Conservation (phyloP, 2,113 vertebrate species). For the Emydura subglobosa region DNA sequence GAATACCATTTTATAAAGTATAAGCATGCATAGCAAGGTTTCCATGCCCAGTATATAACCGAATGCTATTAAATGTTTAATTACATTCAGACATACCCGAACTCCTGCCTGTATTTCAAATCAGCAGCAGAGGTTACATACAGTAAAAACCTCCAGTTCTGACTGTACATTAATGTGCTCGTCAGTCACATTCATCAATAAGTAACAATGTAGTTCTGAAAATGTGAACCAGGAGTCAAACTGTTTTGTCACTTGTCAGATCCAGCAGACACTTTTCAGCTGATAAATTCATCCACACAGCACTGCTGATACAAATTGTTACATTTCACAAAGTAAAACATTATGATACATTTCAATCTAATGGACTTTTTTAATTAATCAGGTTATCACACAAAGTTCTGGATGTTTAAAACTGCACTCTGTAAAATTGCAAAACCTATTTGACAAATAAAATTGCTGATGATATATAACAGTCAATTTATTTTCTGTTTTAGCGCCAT, state of each 20-base stretch:
- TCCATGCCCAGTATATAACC: not conserved
- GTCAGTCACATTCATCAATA: not conserved
- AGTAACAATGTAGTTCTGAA: not conserved
- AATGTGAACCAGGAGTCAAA: not conserved
- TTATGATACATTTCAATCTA: not conserved
- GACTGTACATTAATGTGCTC: not conserved
- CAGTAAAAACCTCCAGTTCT: not conserved
- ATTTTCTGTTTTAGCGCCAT: not conserved
- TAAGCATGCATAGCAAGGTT: not conserved
- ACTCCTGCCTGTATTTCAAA: not conserved
- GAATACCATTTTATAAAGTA: not conserved
- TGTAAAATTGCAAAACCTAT: not conserved
- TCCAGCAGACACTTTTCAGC: not conserved
- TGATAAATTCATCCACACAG: not conserved
- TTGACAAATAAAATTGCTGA: not conserved
- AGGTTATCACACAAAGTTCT: not conserved
- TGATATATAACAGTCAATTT: not conserved
- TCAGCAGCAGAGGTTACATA: not conserved
- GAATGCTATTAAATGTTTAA: not conserved
- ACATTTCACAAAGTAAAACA: not conserved
- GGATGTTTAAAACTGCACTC: not conserved
- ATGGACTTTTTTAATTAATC: conserved; percentile 5
- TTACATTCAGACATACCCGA: not conserved
- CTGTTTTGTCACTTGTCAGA: conserved; percentile 9
- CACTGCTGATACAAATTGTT: not conserved